phyloP scores from a whole-genome alignment of 2,888 invertebrate species.

The Metalampra italica region DNA sequence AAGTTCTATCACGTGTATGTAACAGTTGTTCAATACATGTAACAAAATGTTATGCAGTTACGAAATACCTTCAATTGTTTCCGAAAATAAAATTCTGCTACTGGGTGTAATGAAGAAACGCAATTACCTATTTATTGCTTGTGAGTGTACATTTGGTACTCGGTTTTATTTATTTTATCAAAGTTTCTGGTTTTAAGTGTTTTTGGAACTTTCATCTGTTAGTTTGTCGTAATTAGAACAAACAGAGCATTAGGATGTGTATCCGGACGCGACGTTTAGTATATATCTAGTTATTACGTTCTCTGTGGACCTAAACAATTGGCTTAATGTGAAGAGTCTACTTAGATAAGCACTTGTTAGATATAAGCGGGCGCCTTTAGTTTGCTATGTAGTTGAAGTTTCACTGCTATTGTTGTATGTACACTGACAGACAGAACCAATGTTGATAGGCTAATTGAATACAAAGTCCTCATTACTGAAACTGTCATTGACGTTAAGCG shows the following conservation, averaged over 20 bases:
- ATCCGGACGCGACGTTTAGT: conserved; percentile 36
- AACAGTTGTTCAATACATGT: background rate
- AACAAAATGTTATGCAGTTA: background rate
- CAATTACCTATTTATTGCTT: no score
- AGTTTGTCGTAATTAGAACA: no score
- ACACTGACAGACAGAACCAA: conserved; percentile 63
- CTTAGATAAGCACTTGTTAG: conserved; percentile 53
- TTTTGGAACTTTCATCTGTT: no score
- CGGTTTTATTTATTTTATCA: no score
- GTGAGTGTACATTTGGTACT: no score
- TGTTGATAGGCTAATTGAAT: conserved; percentile 53
- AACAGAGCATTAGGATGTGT: conserved; percentile 17
- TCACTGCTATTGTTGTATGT: conserved; percentile 20
- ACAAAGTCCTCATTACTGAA: conserved; percentile 12
- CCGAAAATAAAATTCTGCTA: background rate
- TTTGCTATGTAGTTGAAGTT: conserved; percentile 51
- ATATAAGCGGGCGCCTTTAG: conserved; percentile 50
- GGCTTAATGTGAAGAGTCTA: conserved; percentile 51
- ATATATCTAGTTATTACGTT: conserved; percentile 44
- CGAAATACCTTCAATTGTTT: background rate
- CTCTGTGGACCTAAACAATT: conserved; percentile 47
- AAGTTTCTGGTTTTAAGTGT: no score
- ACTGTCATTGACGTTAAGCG: no score
- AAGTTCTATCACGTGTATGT: no score
- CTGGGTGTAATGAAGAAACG: no score